Evolutionary conservation across 2,888 invertebrate genomes (phyloP), one percentile per base, ranked within the genome.

Genomic region (Synergus umbraculus): DNA sequence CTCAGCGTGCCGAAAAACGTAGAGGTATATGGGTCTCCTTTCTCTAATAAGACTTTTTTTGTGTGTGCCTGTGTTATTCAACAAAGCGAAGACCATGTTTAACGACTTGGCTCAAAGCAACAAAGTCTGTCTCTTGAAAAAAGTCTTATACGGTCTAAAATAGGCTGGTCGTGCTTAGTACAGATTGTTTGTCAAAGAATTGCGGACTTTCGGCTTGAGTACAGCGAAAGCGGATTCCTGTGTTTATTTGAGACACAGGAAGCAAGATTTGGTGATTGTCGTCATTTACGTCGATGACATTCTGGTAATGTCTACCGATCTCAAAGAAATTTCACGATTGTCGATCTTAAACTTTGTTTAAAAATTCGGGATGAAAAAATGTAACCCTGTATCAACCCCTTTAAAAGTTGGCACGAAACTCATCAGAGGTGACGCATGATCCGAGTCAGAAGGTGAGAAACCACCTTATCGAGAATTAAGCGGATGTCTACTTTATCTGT

Each of bases 91-190:
- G 13, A 8, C 5, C 2, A 81, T 80, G 78, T 15, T 78, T 0
- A 12, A 13, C 12, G 58, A 81, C 3, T 9, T 80, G 4, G 29
- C 63, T 22, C 22, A 60, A 1, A 79, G 78, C 12, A 76, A 84
- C 8, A 79, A 76, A 44, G 83, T 84, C 2, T 85, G 83, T 66
- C 83, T 8, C 79, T 81, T 58, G 84, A 69, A n/a, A 15, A 78
- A 46, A 49, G 78, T 49, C 18, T 46, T 78, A 7, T 78, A 78
- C 13, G 67, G 15, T 3, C 18, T 78, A 37, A 67, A 67, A 13
- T 60, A 78, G 12, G 67, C 44, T 15, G 80, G 76, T 7, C 65
- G 78, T 0, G 60, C 65, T 12, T 80, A 78, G 76, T 13, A 78
- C 22, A 54, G 22, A 29, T 64, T 54, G 7, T 43, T 80, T 22